A percentile compares a stretch with the other conserved stretches of the same genome.
Conservation (phyloP, 1,140 invertebrate species). For the Drosophila carrolli region DNA sequence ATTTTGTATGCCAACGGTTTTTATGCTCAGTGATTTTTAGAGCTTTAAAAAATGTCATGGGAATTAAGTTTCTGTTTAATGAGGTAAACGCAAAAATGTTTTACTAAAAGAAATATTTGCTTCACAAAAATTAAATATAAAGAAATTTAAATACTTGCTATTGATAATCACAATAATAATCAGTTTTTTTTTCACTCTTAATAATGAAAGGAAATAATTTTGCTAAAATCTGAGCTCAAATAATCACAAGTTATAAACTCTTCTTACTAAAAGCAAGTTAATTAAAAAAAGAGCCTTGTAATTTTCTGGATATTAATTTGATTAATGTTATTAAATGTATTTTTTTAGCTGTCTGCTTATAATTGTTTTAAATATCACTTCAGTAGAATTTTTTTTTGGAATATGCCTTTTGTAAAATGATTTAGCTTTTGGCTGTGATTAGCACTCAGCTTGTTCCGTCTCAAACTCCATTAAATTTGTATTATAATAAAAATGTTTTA, state of each 20-base stretch:
- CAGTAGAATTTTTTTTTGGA: neutral
- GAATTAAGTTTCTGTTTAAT: neutral
- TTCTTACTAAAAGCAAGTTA: neutral
- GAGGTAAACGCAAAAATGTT: neutral
- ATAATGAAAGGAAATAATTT: too few species aligned
- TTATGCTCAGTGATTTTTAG: conserved; percentile 26
- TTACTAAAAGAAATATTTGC: neutral
- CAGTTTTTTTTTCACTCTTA: too few species aligned
- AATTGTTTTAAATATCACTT: neutral
- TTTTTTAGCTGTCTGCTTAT: too few species aligned
- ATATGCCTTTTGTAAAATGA: neutral
- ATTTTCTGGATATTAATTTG: neutral
- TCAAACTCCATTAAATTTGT: neutral
- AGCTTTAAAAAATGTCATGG: conserved; percentile 11
- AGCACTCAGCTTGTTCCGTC: neutral
- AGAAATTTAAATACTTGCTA: too few species aligned
- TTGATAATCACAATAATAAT: too few species aligned
- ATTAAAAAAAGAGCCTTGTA: neutral
- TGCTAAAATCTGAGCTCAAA: too few species aligned
- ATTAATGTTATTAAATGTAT: neutral
- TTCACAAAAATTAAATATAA: neutral
- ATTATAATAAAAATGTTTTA: conserved; percentile 30
- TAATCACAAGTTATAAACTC: too few species aligned
- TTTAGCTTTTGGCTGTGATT: neutral
- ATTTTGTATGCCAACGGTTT: conserved; percentile 39